Percentiles rank a stretch among this genome's conserved stretches.
Conservation (phyloP, 2,888 invertebrate species). For the Lamellibrachia columna region DNA sequence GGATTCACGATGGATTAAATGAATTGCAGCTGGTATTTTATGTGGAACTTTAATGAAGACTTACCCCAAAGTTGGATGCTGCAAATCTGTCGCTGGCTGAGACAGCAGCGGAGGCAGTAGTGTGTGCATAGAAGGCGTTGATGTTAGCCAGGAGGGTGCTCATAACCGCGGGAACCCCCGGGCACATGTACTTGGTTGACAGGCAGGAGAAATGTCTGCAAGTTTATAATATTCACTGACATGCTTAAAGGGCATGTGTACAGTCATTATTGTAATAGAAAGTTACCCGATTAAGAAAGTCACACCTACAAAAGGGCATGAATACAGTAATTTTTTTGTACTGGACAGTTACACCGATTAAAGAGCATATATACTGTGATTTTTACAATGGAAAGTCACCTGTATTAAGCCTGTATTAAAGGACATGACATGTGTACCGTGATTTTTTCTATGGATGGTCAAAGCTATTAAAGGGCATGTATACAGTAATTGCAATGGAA, state of each 20-base stretch:
- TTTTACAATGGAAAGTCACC: too few species aligned
- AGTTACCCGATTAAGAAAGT: background rate
- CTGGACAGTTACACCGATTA: too few species aligned
- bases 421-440: too few species aligned
- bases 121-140: slow-evolving; percentile 98
- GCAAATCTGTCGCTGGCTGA: slow-evolving; percentile 99
- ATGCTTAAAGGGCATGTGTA: background rate
- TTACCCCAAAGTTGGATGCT: slow-evolving; percentile 98
- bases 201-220: slow-evolving; percentile 97
- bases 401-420: too few species aligned
- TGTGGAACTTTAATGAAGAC: slow-evolving; percentile 48
- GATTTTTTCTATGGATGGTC: too few species aligned
- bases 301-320: too few species aligned
- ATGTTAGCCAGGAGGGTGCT: slow-evolving; percentile 98
- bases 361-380: too few species aligned
- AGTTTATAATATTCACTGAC: slow-evolving; percentile 25
- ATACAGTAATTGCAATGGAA: too few species aligned
- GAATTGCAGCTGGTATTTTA: background rate
- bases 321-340: too few species aligned
- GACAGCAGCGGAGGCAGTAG: slow-evolving; percentile 89
- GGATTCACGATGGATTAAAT: background rate
- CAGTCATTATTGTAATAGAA: background rate
- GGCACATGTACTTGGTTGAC: slow-evolving; percentile 96
- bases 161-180: slow-evolving; percentile 99
- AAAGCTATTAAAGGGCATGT: too few species aligned